Evolutionary conservation across 2,888 invertebrate genomes (phyloP).

Genomic region (Anodontia alba): DNA sequence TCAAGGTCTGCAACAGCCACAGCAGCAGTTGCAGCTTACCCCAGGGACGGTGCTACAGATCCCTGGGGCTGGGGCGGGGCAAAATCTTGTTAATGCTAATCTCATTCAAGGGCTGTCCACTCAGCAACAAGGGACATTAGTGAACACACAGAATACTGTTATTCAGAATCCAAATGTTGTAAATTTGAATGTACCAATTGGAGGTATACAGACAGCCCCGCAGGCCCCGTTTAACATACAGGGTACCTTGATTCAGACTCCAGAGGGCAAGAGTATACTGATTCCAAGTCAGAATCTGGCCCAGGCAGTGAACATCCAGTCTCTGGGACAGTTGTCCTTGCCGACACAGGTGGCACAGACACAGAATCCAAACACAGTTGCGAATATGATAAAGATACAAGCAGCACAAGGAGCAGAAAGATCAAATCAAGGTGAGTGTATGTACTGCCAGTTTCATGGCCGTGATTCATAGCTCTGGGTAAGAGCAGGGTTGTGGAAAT

Average conservation of each 20-base stretch:
- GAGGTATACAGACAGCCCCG: conserved; percentile 53
- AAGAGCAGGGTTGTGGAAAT: too few species aligned
- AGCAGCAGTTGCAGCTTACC: conserved; percentile 58
- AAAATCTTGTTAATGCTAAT: conserved; percentile 26
- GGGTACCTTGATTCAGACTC: conserved; percentile 78
- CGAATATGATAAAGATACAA: conserved; percentile 44
- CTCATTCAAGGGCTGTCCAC: conserved; percentile 62
- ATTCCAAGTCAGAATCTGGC: conserved; percentile 69
- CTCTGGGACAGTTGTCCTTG: conserved; percentile 63
- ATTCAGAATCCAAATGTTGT: conserved; percentile 79
- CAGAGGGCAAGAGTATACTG: conserved; percentile 76
- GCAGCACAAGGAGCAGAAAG: conserved; percentile 30
- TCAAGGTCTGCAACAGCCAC: conserved; percentile 56
- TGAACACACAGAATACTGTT: conserved; percentile 78
- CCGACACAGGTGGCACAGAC: conserved; percentile 43
- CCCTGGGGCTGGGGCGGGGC: conserved; percentile 28
- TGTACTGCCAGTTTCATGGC: too few species aligned
- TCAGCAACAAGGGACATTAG: conserved; percentile 51
- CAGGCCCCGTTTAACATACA: conserved; percentile 69
- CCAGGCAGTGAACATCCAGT: conserved; percentile 72
- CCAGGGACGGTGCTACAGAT: conserved; percentile 55
- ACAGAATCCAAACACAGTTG: conserved; percentile 44
- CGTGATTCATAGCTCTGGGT: too few species aligned
- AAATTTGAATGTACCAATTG: conserved; percentile 72
- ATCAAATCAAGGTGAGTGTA: conserved; percentile 36